A percentile compares a stretch with the other conserved stretches of the same genome.
These are phyloP conservation scores for Scaptomyza polygonia DNA, from an alignment of 2,888 invertebrate species.

Conservation along the genomic window DNA sequence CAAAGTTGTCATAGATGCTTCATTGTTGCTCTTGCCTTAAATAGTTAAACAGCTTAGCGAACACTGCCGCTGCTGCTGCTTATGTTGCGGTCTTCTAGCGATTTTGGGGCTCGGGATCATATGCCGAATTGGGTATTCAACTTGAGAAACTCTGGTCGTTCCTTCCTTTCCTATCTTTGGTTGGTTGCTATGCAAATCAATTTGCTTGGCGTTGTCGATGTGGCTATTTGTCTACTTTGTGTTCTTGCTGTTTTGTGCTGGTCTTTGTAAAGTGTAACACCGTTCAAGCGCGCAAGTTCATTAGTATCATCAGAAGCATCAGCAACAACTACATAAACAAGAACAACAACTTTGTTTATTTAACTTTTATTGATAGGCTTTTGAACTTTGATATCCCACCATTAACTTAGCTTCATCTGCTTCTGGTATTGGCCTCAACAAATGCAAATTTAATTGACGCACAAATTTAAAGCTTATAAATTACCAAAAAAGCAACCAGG, in stretches of 20 bases:
- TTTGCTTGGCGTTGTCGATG: slow-evolving; percentile 45
- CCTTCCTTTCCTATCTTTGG: slow-evolving; percentile 24
- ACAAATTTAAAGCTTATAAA: slow-evolving; percentile 70
- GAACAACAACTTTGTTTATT: slow-evolving; percentile 58
- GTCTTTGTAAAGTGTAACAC: slow-evolving; percentile 29
- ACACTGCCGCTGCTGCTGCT: slow-evolving; percentile 17
- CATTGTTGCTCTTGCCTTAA: slow-evolving; percentile 64
- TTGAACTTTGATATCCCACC: slow-evolving; percentile 74
- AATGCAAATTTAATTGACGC: slow-evolving; percentile 64
- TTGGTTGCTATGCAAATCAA: slow-evolving; percentile 80
- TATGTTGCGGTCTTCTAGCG: slow-evolving; percentile 36
- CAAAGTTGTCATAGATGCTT: slow-evolving; percentile 67
- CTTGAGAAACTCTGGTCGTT: slow-evolving; percentile 9
- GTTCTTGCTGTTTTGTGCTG: slow-evolving; percentile 17
- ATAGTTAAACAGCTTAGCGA: slow-evolving; percentile 79
- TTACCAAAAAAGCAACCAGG: slow-evolving; percentile 26
- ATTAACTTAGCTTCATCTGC: slow-evolving; percentile 50
- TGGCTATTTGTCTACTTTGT: slow-evolving; percentile 57
- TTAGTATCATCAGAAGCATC: slow-evolving; percentile 59
- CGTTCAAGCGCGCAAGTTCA: slow-evolving; percentile 57
- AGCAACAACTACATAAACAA: slow-evolving; percentile 27
- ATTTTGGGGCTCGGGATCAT: slow-evolving; percentile 33
- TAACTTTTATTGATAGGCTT: slow-evolving; percentile 70
- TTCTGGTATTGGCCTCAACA: slow-evolving; percentile 26
- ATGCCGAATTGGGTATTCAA: slow-evolving; percentile 25